Percentiles rank a stretch among this genome's conserved stretches.
phyloP scores from a whole-genome alignment of 2,113 vertebrate species.

The Phaetusa simplex region DNA sequence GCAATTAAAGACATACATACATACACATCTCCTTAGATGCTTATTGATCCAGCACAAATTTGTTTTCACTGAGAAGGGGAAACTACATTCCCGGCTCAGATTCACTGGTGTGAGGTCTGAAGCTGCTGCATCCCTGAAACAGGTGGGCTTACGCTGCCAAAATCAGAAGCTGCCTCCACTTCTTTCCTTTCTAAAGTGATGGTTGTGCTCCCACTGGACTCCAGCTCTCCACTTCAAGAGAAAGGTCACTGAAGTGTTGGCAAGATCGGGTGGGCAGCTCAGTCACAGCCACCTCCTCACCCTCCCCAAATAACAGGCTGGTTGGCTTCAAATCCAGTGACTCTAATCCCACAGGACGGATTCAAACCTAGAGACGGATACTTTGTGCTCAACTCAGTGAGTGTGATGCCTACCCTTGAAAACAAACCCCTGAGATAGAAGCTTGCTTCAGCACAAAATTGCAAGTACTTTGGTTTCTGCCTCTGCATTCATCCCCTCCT shows the following conservation, averaged over 20 bases:
- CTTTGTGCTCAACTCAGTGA: background rate
- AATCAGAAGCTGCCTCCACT: background rate
- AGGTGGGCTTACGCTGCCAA: background rate
- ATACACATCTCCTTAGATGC: background rate
- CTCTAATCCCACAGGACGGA: background rate
- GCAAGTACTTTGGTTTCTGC: background rate
- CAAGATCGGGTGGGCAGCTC: background rate
- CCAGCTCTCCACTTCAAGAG: background rate
- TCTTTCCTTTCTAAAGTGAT: background rate
- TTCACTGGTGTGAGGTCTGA: background rate
- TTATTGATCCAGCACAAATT: background rate
- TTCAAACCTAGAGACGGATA: background rate
- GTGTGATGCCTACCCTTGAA: background rate
- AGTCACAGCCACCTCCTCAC: background rate
- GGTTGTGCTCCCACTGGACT: background rate
- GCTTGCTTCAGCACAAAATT: background rate
- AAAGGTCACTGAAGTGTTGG: constrained; percentile 12
- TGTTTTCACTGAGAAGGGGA: background rate
- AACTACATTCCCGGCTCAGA: background rate
- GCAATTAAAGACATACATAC: constrained; percentile 8
- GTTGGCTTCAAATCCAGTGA: background rate
- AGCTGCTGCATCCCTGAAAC: background rate
- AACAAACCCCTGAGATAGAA: background rate
- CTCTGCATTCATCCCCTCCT: background rate
- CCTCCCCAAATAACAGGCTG: constrained; percentile 3